Evolutionary conservation across 2,888 invertebrate species (phyloP).

Genomic region (Yponomeuta evonymella): DNA sequence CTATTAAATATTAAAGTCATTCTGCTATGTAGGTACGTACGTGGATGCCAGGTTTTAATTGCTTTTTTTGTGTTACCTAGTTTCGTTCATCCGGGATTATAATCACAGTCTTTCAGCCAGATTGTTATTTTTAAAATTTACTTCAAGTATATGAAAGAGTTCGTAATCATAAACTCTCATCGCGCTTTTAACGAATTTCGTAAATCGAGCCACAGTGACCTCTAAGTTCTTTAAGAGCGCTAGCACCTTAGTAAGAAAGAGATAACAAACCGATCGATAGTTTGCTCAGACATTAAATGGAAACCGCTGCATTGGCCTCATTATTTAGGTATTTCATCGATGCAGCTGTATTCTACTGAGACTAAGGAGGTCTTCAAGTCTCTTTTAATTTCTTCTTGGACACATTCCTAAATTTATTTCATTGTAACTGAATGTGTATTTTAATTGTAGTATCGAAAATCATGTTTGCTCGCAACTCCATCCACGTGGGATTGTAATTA

Average conservation of each 20-base stretch:
- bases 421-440: background rate
- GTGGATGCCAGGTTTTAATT: background rate
- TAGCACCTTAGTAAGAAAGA: conserved; percentile 64
- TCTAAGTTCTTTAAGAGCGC: conserved; percentile 32
- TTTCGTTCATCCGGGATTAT: background rate
- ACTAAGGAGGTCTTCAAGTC: background rate
- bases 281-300: conserved; percentile 69
- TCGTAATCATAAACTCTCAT: background rate
- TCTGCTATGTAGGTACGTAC: background rate
- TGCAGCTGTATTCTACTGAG: conserved; percentile 10
- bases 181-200: background rate
- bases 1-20: background rate
- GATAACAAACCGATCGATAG: conserved; percentile 69
- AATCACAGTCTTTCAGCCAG: background rate
- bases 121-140: background rate
- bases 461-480: too few species aligned
- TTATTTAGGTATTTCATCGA: conserved; percentile 59
- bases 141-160: background rate
- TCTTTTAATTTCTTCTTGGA: background rate
- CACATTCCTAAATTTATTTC: background rate
- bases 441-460: too few species aligned
- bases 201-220: conserved; percentile 22
- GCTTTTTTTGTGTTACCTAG: background rate
- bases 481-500: too few species aligned
- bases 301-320: conserved; percentile 72